phyloP scores from a whole-genome alignment of 1,140 invertebrate genomes.

The Nephotettix cincticeps region DNA sequence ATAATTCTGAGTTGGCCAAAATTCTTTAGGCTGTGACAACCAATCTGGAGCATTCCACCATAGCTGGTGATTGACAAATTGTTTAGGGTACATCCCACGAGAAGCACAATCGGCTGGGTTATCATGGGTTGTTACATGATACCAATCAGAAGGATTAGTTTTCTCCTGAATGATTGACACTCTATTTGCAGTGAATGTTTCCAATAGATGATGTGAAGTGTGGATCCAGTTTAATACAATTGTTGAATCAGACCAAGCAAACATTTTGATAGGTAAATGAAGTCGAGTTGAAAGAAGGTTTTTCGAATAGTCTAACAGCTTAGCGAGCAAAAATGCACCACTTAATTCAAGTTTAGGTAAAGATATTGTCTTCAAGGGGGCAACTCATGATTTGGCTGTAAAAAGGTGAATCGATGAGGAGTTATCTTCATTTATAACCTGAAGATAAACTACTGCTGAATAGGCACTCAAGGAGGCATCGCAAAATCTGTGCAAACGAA shows the following conservation, averaged over 20 bases:
- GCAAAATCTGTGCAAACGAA: neutral
- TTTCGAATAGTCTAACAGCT: neutral
- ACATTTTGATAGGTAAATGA: neutral
- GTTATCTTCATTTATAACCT: too few relatives aligned
- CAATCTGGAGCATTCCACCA: too few relatives aligned
- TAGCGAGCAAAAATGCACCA: neutral
- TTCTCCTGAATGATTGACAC: neutral
- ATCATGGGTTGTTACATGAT: neutral
- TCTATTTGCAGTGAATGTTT: neutral
- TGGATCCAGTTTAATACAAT: slow-evolving; percentile 7
- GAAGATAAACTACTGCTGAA: neutral
- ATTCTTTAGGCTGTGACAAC: too few relatives aligned
- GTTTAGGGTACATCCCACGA: too few relatives aligned
- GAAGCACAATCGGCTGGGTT: neutral
- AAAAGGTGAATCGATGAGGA: too few relatives aligned
- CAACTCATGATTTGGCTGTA: too few relatives aligned
- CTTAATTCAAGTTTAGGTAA: too few relatives aligned
- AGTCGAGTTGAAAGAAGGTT: neutral
- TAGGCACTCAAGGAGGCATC: neutral
- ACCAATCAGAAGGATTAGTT: neutral
- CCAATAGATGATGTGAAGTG: neutral
- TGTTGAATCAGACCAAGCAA: slow-evolving; percentile 7
- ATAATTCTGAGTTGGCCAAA: too few relatives aligned
- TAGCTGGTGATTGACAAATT: too few relatives aligned
- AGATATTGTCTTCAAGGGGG: neutral